Base-by-base conservation (phyloP, 2,888 invertebrate species). In the Ceraclea dissimilis region DNA sequence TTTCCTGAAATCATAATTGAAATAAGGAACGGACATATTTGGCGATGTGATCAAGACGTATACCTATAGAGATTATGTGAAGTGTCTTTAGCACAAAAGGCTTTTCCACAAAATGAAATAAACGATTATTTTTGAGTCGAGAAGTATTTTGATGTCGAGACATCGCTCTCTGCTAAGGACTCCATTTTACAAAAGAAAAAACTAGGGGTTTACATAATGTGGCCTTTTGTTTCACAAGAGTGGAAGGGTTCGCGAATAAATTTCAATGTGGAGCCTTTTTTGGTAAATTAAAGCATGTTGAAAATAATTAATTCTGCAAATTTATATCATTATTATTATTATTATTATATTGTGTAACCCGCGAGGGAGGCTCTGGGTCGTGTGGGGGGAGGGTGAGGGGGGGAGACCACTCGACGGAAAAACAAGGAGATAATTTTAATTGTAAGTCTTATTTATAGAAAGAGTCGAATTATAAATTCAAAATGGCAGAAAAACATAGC, bases 301-400 rank as follows among this genome's bases (percentile, higher is more conserved):
- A 49, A 49, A 49, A 49, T 49, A 49, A 49, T 49, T 49, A 49
- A 49, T 49, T 49, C 49, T 21, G 26, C 49, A 49, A 19, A 49
- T 20, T 47, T 39, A 39, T 39, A 39, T 39, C 39, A 39, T 39
- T 39, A 39, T 39, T 39, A 39, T 39, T 39, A 39, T 39, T 39
- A 4, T 39, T 31, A 31, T 31, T 31, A 31, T 31, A 31, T 31
- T 31, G 31, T 31, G 11, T 11, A 31, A 11, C 31, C 31, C 31
- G 31, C 8, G 31, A 31, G 31, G 31, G 31, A 11, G 31, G 31
- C 11, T 31, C 31, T 8, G 11, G 31, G 39, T 13, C 8, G 39
- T 39, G 5, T 13, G 2, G 8, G 39, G 39, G 13, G 5, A 16
- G 16, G 39, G 39, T 5, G 39, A 2, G 39, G 13, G 39, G 39